A percentile compares a stretch with the other conserved stretches of the same genome.
Evolutionary conservation across 1,140 invertebrate genomes (phyloP).

Genomic region (Drosophila mayri): DNA sequence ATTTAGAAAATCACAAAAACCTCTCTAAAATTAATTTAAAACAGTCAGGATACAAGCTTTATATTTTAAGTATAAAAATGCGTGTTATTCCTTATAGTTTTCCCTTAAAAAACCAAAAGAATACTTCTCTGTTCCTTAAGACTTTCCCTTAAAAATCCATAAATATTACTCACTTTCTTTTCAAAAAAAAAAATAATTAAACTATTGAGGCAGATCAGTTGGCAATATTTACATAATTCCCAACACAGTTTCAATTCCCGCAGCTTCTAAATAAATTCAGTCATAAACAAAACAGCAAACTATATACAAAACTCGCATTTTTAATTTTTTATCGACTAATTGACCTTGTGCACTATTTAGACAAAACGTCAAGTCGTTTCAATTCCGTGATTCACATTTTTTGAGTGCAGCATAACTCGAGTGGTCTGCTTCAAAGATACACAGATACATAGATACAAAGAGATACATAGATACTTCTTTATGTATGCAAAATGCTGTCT

Average conservation of each 20-base stretch:
- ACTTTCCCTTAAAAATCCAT: not conserved
- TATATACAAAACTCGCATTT: slow-evolving; percentile 36
- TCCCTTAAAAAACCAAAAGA: not conserved
- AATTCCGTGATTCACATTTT: slow-evolving; percentile 70
- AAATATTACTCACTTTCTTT: not conserved
- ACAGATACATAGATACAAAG: slow-evolving; percentile 13
- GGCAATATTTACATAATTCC: slow-evolving; percentile 9
- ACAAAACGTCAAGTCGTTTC: slow-evolving; percentile 59
- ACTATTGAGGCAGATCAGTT: slow-evolving; percentile 19
- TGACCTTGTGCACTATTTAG: slow-evolving; percentile 80
- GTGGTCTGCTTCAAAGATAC: slow-evolving; percentile 7
- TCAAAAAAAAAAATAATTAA: slow-evolving; percentile 1
- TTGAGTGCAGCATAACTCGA: slow-evolving; percentile 35
- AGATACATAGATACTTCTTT: slow-evolving; percentile 6
- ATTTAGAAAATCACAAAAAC: not conserved
- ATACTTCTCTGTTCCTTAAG: not conserved
- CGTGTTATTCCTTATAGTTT: not conserved
- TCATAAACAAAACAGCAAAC: slow-evolving; percentile 21
- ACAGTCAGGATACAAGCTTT: not conserved
- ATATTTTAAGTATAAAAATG: not conserved
- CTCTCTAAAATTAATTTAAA: not conserved
- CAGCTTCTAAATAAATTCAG: slow-evolving; percentile 6
- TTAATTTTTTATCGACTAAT: slow-evolving; percentile 70
- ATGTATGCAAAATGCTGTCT: slow-evolving; percentile 12
- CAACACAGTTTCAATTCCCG: not conserved